These are phyloP conservation scores for Prolemur simus DNA, from an alignment of 2,113 vertebrate genomes.

Conservation along the genomic window DNA sequence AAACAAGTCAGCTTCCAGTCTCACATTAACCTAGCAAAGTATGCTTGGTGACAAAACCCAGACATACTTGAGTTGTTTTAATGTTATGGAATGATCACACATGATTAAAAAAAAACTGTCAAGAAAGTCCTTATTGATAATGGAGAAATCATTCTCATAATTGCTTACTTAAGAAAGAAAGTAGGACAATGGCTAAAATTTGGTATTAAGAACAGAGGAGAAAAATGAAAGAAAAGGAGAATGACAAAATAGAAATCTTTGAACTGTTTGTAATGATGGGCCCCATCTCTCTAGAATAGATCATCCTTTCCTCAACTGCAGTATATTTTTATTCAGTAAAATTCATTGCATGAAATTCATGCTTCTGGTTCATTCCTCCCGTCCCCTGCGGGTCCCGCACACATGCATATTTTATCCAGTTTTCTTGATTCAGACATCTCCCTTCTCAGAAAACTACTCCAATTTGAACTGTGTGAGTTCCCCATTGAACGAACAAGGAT, in stretches of 20 bases:
- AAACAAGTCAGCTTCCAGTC: not conserved
- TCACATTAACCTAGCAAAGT: not conserved
- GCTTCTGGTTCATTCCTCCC: not conserved
- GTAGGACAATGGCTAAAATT: not conserved
- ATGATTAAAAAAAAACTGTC: not conserved
- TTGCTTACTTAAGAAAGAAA: not conserved
- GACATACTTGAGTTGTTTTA: not conserved
- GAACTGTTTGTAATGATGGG: not conserved
- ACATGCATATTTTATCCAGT: not conserved
- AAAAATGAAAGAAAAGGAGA: not conserved
- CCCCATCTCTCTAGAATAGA: not conserved
- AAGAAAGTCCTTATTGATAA: not conserved
- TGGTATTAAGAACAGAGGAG: not conserved
- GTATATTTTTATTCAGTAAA: not conserved
- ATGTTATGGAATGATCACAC: not conserved
- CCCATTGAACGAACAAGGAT: not conserved
- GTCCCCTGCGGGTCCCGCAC: not conserved
- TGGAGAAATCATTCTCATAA: not conserved
- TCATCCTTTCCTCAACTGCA: not conserved
- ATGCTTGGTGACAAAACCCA: not conserved
- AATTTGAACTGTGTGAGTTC: not conserved
- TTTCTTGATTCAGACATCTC: not conserved
- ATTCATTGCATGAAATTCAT: not conserved
- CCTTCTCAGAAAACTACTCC: not conserved
- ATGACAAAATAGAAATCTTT: not conserved